Conservation (phyloP, 2,797 vertebrate species). For the Pteronotus mesoamericanus region DNA sequence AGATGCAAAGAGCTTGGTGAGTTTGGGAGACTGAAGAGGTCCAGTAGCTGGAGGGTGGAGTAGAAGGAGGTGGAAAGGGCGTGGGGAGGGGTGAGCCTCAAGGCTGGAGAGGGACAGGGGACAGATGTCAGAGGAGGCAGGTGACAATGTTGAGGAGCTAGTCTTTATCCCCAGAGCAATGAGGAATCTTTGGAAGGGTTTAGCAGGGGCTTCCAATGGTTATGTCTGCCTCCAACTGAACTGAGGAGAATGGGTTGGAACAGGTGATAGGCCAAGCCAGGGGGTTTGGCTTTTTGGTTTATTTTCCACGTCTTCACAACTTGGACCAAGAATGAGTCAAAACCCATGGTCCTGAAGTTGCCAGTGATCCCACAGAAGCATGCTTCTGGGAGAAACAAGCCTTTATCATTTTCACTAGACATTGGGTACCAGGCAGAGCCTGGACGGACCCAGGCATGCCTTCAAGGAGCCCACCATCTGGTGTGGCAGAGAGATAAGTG, state of each 20-base stretch:
- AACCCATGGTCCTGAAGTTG: background rate
- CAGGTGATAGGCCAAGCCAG: background rate
- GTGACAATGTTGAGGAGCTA: background rate
- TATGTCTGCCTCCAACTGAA: background rate
- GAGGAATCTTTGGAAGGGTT: background rate
- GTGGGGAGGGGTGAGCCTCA: background rate
- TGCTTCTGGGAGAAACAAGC: background rate
- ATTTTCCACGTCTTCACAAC: background rate
- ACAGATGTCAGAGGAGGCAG: fast-evolving
- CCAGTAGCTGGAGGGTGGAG: background rate
- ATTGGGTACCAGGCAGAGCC: background rate
- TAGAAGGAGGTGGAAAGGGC: background rate
- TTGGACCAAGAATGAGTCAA: background rate
- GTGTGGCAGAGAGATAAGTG: background rate
- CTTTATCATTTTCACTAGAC: background rate
- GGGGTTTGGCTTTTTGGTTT: background rate
- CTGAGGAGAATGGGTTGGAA: background rate
- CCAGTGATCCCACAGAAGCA: background rate
- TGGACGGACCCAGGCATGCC: background rate
- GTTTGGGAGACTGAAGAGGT: background rate
- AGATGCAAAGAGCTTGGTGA: slow-evolving; percentile 20
- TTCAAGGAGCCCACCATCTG: background rate
- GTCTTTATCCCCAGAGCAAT: background rate
- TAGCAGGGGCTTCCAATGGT: background rate
- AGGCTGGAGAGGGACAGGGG: background rate